These are phyloP conservation scores for Engraulis encrasicolus DNA, from an alignment of 2,113 vertebrate species.

Conservation along the genomic window DNA sequence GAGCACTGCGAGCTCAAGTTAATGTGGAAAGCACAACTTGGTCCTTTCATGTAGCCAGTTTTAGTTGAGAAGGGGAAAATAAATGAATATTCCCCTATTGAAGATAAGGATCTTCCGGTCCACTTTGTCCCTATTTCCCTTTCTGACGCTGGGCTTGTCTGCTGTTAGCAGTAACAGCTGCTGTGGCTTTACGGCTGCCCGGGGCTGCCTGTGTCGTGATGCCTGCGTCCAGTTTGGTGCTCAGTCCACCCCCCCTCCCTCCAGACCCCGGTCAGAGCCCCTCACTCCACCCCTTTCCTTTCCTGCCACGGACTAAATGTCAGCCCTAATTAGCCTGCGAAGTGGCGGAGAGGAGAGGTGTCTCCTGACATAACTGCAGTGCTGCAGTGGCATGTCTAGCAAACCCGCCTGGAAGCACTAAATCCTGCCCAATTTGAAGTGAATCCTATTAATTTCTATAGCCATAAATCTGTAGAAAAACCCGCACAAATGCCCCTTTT, in stretches of 20 bases:
- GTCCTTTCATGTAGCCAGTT: not conserved
- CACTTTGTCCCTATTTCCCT: not conserved
- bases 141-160: not conserved
- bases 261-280: not conserved
- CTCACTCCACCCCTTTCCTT: too few relatives aligned
- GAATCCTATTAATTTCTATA: too few relatives aligned
- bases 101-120: not conserved
- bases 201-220: not conserved
- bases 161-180: conserved; percentile 17
- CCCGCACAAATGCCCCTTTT: too few relatives aligned
- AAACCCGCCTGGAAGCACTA: too few relatives aligned
- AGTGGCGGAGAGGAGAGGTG: not conserved
- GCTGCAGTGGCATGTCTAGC: conserved; percentile 32
- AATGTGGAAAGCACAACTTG: conserved; percentile 2
- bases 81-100: not conserved
- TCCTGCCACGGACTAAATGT: conserved; percentile 44
- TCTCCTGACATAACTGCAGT: conserved; percentile 33
- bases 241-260: not conserved
- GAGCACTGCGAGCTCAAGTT: not conserved
- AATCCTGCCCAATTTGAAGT: too few relatives aligned
- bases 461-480: too few relatives aligned
- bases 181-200: not conserved
- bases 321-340: conserved; percentile 42
- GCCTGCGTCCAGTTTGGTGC: not conserved
- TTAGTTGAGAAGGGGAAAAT: not conserved